Evolutionary conservation across 2,888 invertebrate genomes (phyloP).

Genomic region (Nebria brevicollis): DNA sequence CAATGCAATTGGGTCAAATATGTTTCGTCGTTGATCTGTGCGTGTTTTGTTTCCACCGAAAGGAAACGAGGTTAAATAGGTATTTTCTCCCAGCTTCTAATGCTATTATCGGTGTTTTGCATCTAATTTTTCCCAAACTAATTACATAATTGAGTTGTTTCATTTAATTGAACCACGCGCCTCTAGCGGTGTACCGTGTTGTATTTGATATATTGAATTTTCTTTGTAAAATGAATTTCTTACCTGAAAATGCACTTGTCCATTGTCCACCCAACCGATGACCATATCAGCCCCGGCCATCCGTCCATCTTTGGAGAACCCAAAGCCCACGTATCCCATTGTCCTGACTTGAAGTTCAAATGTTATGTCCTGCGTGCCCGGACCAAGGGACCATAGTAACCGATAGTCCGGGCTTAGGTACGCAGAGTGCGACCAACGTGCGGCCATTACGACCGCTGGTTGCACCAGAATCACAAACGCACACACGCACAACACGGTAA

Average conservation of each 20-base stretch:
- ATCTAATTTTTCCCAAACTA: not conserved
- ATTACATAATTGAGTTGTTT: not conserved
- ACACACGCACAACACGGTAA: slow-evolving; percentile 5
- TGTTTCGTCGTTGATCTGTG: not conserved
- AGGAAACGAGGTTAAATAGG: not conserved
- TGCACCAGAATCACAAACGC: not conserved
- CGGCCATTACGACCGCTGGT: slow-evolving; percentile 47
- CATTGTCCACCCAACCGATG: slow-evolving; percentile 89
- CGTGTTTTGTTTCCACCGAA: not conserved
- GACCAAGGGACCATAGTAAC: slow-evolving; percentile 79
- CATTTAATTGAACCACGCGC: not conserved
- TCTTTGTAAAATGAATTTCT: slow-evolving; percentile 59
- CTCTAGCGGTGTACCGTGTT: too few species aligned
- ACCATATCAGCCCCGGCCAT: slow-evolving; percentile 88
- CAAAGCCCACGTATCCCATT: slow-evolving; percentile 87
- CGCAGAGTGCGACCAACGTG: slow-evolving; percentile 64
- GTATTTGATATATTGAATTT: too few species aligned
- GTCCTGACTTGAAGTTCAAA: slow-evolving; percentile 87
- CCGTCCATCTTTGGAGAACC: slow-evolving; percentile 82
- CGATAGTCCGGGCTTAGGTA: slow-evolving; percentile 67
- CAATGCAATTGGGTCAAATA: not conserved
- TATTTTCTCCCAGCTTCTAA: not conserved
- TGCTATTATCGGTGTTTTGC: not conserved
- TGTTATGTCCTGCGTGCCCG: slow-evolving; percentile 77
- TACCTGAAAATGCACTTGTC: slow-evolving; percentile 83